Conservation (phyloP, 92 coral and sea anemone genomes). For the Parazoanthus darwini region DNA sequence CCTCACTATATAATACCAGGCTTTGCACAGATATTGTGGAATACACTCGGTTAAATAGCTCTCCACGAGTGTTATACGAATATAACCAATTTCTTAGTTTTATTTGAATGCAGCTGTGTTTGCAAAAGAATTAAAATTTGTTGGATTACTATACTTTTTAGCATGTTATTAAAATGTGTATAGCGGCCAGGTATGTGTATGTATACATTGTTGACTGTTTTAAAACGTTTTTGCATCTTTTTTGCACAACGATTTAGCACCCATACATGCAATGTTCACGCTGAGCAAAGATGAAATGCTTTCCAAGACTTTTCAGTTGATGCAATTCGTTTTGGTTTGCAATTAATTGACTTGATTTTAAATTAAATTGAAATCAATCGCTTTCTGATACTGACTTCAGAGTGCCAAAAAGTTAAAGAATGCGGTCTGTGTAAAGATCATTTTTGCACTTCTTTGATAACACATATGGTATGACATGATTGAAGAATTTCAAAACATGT, state of each 20-base stretch:
- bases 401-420: constrained; percentile 6
- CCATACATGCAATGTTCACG: not conserved
- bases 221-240: constrained; percentile 1
- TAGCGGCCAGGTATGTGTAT: not conserved
- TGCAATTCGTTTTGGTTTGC: constrained; percentile 10
- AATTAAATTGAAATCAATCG: not conserved
- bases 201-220: not conserved
- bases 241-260: not conserved
- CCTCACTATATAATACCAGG: not conserved
- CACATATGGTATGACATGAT: constrained; percentile 29
- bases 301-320: not conserved
- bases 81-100: not conserved
- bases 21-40: not conserved
- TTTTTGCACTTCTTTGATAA: not conserved
- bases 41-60: not conserved
- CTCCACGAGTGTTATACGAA: not conserved
- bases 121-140: not conserved
- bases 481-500: constrained; percentile 31
- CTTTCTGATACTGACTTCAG: not conserved
- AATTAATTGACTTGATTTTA: not conserved
- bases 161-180: not conserved
- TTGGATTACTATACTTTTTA: not conserved
- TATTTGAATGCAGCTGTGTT: constrained; percentile 20
- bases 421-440: not conserved
- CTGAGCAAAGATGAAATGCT: constrained; percentile 4